Evolutionary conservation across 2,797 vertebrate species (phyloP).

Genomic region (Cyclopterus lumpus): DNA sequence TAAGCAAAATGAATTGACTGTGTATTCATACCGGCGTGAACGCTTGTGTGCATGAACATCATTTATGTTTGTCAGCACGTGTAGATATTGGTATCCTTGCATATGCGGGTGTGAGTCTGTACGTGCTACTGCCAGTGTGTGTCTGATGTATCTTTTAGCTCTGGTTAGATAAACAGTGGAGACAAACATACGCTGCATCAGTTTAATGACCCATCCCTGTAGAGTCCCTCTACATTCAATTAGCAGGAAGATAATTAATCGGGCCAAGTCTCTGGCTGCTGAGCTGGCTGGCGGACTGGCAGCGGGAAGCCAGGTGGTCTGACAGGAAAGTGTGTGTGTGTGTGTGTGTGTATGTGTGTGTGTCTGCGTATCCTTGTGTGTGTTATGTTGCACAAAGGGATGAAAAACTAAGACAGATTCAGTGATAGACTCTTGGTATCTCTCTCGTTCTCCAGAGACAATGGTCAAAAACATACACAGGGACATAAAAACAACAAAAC

Average conservation of each 20-base stretch:
- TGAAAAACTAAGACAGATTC: conserved; percentile 56
- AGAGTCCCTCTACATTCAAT: conserved; percentile 87
- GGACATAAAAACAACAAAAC: conserved; percentile 42
- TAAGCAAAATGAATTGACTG: background rate
- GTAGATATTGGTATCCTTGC: conserved; percentile 26
- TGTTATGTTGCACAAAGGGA: conserved; percentile 45
- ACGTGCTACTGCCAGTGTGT: conserved; percentile 24
- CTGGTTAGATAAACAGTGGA: conserved; percentile 82
- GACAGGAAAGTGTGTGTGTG: conserved; percentile 55
- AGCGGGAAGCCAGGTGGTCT: conserved; percentile 81
- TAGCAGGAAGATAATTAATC: conserved; percentile 84
- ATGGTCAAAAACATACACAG: conserved; percentile 47
- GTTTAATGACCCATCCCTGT: conserved; percentile 85
- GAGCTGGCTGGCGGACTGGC: conserved; percentile 77
- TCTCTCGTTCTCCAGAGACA: conserved; percentile 37
- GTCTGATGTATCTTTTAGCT: conserved; percentile 82
- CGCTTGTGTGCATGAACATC: conserved; percentile 15
- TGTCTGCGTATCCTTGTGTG: background rate
- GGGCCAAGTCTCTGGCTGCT: conserved; percentile 78
- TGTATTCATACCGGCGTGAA: background rate
- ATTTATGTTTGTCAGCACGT: conserved; percentile 40
- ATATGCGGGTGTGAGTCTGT: conserved; percentile 32
- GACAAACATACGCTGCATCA: conserved; percentile 83
- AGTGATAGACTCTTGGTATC: conserved; percentile 30
- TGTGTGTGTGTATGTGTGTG: conserved; percentile 2